These are phyloP conservation scores for Xanthia togata DNA, from an alignment of 2,888 invertebrate species.

Conservation along the genomic window DNA sequence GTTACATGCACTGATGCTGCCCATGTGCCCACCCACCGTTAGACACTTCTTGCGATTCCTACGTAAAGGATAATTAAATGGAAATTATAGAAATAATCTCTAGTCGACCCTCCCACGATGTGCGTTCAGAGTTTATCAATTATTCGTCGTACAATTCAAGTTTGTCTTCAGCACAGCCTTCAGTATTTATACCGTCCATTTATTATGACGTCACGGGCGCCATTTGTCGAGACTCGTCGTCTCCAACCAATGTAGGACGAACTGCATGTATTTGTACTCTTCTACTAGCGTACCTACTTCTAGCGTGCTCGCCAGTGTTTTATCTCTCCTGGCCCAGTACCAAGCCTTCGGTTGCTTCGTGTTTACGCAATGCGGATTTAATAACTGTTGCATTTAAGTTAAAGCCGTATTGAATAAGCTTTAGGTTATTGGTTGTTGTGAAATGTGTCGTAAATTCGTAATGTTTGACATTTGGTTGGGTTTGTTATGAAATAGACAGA, in stretches of 20 bases:
- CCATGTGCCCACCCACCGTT: constrained; percentile 7
- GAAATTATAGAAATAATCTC: not conserved
- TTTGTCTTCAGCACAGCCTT: constrained; percentile 37
- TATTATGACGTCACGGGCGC: constrained; percentile 64
- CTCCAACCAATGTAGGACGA: constrained; percentile 57
- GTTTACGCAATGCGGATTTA: constrained; percentile 44
- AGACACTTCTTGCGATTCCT: not conserved
- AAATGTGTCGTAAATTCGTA: constrained; percentile 41
- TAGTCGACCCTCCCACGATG: constrained; percentile 1
- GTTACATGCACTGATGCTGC: constrained; percentile 16
- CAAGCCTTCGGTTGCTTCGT: constrained; percentile 33
- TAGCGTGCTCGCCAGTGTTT: constrained; percentile 24
- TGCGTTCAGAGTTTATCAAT: constrained; percentile 12
- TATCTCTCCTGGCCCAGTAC: constrained; percentile 48
- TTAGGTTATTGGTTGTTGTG: constrained; percentile 11
- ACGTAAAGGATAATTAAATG: not conserved
- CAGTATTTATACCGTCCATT: constrained; percentile 32
- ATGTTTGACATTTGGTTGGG: constrained; percentile 18
- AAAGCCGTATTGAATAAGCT: constrained; percentile 25
- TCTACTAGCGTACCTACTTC: too few species aligned
- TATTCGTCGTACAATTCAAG: constrained; percentile 38
- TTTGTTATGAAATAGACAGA: not conserved
- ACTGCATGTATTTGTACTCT: constrained; percentile 36
- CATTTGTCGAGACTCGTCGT: constrained; percentile 59
- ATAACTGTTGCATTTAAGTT: constrained; percentile 35